phyloP scores from a whole-genome alignment of 2,797 vertebrate genomes.

The Antrozous pallidus region DNA sequence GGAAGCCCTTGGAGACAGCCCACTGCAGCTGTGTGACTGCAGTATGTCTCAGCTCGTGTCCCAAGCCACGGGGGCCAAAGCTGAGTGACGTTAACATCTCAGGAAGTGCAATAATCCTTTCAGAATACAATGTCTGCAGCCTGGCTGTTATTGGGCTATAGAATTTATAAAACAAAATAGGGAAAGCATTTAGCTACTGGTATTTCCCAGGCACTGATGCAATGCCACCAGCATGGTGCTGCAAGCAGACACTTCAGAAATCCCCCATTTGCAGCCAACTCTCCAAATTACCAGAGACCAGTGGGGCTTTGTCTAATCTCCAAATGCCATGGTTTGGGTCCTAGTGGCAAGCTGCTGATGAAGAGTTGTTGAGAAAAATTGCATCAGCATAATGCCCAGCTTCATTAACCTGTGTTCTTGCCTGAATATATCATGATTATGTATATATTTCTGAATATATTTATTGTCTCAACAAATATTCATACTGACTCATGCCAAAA shows the following conservation, averaged over 20 bases:
- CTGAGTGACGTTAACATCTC: conserved; percentile 66
- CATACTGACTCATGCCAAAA: background rate
- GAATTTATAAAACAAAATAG: conserved; percentile 67
- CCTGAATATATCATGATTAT: too few species aligned
- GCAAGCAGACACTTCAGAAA: background rate
- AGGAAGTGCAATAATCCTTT: conserved; percentile 67
- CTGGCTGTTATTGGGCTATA: conserved; percentile 51
- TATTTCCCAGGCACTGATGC: conserved; percentile 51
- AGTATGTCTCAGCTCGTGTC: conserved; percentile 55
- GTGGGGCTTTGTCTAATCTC: background rate
- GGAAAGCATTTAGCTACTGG: conserved; percentile 3
- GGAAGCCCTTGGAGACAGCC: conserved; percentile 49
- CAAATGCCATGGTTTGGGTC: background rate
- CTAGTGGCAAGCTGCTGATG: conserved; percentile 16
- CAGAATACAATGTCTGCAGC: conserved; percentile 61
- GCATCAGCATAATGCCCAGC: background rate
- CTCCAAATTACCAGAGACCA: conserved; percentile 30
- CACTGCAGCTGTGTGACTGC: conserved; percentile 48
- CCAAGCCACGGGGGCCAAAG: conserved; percentile 53
- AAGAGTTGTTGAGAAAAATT: conserved; percentile 41
- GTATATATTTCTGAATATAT: background rate
- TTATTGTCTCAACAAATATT: background rate
- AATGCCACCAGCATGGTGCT: background rate
- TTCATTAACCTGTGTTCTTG: conserved; percentile 14
- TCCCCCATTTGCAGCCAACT: background rate